phyloP scores from a whole-genome alignment of 2,797 vertebrate species.

The Gallinago solitaria region DNA sequence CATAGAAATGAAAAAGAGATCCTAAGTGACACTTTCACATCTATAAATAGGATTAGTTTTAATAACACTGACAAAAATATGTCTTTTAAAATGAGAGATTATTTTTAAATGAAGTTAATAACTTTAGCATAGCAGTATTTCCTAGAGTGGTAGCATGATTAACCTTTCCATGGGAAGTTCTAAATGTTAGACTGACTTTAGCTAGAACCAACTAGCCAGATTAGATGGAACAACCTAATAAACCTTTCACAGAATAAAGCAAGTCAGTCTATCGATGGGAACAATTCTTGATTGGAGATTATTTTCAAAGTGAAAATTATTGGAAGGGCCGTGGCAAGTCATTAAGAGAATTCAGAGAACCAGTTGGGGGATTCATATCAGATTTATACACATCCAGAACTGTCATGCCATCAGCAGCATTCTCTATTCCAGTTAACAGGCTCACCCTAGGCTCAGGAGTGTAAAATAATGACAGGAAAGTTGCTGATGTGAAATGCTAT shows the following conservation, averaged over 20 bases:
- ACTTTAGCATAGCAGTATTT: neutral
- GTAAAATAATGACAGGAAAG: neutral
- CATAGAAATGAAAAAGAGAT: neutral
- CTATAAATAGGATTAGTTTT: neutral
- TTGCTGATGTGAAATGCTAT: neutral
- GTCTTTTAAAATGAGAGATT: neutral
- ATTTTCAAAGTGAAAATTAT: neutral
- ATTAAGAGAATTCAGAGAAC: neutral
- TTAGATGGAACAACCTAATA: neutral
- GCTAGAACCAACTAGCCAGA: neutral
- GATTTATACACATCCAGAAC: neutral
- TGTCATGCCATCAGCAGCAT: neutral
- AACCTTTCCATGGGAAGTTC: neutral
- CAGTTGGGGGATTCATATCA: neutral
- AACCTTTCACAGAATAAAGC: neutral
- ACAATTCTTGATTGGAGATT: neutral
- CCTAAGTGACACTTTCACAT: neutral
- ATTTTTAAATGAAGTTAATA: neutral
- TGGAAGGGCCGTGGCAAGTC: neutral
- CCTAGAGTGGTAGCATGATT: rapidly evolving
- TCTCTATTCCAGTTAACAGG: neutral
- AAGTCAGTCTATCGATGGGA: neutral
- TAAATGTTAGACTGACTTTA: neutral
- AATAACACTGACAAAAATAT: neutral
- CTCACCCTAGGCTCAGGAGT: neutral